Base-by-base conservation (phyloP, 2,888 invertebrate genomes). In the Crepidodera aurea region DNA sequence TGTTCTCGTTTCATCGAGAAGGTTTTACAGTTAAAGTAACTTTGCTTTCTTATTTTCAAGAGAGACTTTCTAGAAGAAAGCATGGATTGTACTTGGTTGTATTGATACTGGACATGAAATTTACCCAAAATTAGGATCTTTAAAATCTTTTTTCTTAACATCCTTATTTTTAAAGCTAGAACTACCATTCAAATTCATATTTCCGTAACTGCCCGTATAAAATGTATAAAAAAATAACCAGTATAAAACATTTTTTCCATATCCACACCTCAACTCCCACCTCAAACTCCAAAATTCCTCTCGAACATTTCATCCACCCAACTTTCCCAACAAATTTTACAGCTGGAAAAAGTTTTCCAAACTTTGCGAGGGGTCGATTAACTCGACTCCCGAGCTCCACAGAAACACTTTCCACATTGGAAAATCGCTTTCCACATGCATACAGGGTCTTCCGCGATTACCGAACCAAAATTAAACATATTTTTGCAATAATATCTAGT, bases 341-440 rank as follows among this genome's bases (percentile, higher is more conserved):
- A 78, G 79, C 77, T 73, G 79, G 79, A 80, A 81, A 81, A 81
- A 81, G 80, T 81, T 80, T 77, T 72, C 70, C 76, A 77, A 80
- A 78, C 78, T 80, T 79, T 79, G 71, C 77, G 79, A 79, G 78
- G 79, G 80, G 79, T 80, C 79, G 80, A 80, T 79, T 80, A 80
- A 80, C 79, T 79, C 76, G 75, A 77, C 37, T 46, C 75, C 77
- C 75, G 71, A 77, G 76, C 77, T 76, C 74, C 75, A 74, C 77
- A 72, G 77, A 79, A 79, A 78, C 79, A 56, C 51, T 62, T 62
- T 57, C 58, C 40, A 54, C 46, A 46, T 34, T 44, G 50, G 54
- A 58, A 59, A 51, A 59, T 50, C 46, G 54, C 44, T 50, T 59
- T 56, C 32, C 27, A 37, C 16, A 19, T 15, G 29, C 42, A 51